These are phyloP conservation scores for Semnopithecus entellus DNA, from an alignment of 2,113 vertebrate genomes.

Conservation along the genomic window DNA sequence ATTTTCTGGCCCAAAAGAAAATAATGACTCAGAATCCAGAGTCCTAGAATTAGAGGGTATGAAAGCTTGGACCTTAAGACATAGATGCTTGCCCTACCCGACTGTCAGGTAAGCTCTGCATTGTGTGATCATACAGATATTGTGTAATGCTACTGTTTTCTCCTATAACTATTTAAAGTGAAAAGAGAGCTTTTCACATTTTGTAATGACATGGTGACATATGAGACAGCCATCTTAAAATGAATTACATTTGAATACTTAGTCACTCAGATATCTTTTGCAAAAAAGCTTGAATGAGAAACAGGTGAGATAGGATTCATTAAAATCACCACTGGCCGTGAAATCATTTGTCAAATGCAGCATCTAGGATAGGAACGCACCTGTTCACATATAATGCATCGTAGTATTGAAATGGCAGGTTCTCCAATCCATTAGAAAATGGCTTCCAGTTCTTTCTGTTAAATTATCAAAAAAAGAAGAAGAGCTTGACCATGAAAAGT, in stretches of 20 bases:
- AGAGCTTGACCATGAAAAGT: background rate
- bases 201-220: background rate
- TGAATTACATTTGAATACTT: background rate
- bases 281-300: background rate
- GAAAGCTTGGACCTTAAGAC: background rate
- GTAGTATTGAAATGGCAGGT: background rate
- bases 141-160: background rate
- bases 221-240: background rate
- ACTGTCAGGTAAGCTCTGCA: background rate
- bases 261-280: background rate
- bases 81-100: accelerated
- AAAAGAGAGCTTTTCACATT: background rate
- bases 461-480: constrained; percentile 16
- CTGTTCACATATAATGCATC: background rate
- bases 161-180: background rate
- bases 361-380: background rate
- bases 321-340: background rate
- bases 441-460: background rate
- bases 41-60: background rate
- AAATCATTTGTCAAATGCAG: background rate
- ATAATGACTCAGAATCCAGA: background rate
- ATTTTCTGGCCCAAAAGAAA: background rate
- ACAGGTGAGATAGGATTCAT: background rate
- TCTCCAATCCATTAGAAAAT: background rate
- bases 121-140: accelerated